Evolutionary conservation across 2,888 invertebrate species (phyloP).

Genomic region (Agapostemon virescens): DNA sequence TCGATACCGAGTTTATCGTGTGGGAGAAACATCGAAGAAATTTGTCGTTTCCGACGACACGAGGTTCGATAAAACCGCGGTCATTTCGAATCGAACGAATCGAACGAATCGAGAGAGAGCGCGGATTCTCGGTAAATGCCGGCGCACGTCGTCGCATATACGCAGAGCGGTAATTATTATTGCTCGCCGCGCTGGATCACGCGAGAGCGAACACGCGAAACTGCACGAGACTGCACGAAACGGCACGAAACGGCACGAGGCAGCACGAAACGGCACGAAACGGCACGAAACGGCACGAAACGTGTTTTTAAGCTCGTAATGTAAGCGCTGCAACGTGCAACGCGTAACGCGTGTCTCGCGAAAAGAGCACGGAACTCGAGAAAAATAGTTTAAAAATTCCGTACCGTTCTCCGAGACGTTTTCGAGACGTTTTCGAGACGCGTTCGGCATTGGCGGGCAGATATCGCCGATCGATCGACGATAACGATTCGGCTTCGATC

Average conservation of each 20-base stretch:
- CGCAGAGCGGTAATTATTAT: conserved; percentile 42
- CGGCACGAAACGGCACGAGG: conserved; percentile 9
- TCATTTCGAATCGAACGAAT: neutral
- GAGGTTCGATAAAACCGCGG: neutral
- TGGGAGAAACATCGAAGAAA: neutral
- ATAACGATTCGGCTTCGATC: neutral
- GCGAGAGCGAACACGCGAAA: conserved; percentile 27
- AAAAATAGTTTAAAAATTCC: neutral
- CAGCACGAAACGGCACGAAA: conserved; percentile 28
- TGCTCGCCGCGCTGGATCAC: conserved; percentile 45
- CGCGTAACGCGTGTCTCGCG: conserved; percentile 49
- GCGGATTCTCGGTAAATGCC: conserved; percentile 5
- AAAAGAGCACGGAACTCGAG: conserved; percentile 35
- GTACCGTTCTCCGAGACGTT: neutral
- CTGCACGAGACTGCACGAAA: conserved; percentile 28
- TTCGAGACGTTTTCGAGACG: neutral
- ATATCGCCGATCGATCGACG: neutral
- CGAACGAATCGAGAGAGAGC: too few relatives aligned
- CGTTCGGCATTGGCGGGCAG: too few relatives aligned
- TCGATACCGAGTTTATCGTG: neutral
- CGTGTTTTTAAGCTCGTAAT: too few relatives aligned
- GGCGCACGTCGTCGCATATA: conserved; percentile 7
- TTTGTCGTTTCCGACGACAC: neutral
- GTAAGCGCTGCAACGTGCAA: conserved; percentile 1
- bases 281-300: conserved; percentile 11